A percentile compares a stretch with the other conserved stretches of the same genome.
Evolutionary conservation across 2,888 invertebrate genomes (phyloP).

Genomic region (Xestia rhomboidea): DNA sequence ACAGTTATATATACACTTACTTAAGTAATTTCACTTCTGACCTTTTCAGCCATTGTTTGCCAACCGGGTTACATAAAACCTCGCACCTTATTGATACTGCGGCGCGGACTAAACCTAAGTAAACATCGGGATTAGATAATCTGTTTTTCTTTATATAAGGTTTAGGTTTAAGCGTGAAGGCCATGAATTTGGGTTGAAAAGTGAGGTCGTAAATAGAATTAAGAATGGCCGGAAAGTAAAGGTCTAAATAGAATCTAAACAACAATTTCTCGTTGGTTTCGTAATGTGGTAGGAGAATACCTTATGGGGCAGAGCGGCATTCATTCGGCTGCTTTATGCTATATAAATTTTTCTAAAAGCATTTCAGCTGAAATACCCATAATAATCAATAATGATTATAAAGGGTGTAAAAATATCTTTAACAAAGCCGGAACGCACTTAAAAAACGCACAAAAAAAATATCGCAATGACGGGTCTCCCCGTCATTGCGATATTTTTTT

Average conservation of each 20-base stretch:
- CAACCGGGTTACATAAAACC: conserved; percentile 25
- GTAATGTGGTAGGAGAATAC: neutral
- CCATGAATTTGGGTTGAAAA: conserved; percentile 24
- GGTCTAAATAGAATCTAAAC: conserved; percentile 4
- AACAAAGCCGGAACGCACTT: too few species aligned
- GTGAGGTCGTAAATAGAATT: conserved; percentile 11
- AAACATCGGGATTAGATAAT: conserved; percentile 51
- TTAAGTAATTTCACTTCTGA: conserved; percentile 29
- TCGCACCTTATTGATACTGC: conserved; percentile 34
- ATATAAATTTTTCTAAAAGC: neutral
- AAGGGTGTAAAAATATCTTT: too few species aligned
- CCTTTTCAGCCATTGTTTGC: conserved; percentile 19
- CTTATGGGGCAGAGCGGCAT: neutral
- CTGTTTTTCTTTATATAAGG: conserved; percentile 40
- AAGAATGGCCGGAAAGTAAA: neutral
- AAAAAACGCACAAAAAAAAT: too few species aligned
- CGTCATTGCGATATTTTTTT: too few species aligned
- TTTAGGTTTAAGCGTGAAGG: conserved; percentile 23
- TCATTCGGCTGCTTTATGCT: neutral
- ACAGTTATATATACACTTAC: neutral
- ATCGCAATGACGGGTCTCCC: too few species aligned
- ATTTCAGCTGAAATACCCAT: neutral
- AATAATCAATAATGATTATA: neutral
- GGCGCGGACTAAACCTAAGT: conserved; percentile 34
- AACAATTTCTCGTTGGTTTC: conserved; percentile 1